Conservation (phyloP, 2,888 invertebrate species). For the Megalurothrips usitatus region DNA sequence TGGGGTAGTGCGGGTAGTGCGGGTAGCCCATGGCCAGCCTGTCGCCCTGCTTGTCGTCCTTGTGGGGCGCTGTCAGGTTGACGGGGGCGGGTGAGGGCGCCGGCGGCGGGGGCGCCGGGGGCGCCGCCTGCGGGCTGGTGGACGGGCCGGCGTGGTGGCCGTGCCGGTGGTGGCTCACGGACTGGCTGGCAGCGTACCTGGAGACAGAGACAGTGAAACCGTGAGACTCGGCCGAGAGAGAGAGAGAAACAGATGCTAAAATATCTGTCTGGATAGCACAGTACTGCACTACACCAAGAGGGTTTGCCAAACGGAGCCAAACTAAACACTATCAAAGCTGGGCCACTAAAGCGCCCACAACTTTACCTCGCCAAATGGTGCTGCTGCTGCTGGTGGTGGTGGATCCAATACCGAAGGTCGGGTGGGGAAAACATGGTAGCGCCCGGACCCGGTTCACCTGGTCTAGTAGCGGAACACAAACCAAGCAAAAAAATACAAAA, state of each 20-base stretch:
- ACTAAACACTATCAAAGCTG: background rate
- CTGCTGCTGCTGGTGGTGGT: constrained; percentile 3
- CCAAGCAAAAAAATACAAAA: background rate
- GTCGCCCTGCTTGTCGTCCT: constrained; percentile 41
- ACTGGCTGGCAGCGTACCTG: background rate
- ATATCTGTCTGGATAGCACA: too few species aligned
- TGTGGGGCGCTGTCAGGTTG: constrained; percentile 46
- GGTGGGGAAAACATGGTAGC: constrained; percentile 12
- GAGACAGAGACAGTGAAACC: too few species aligned
- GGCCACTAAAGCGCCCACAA: background rate
- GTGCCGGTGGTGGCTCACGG: constrained; percentile 27
- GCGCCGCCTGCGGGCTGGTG: constrained; percentile 34
- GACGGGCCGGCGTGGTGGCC: constrained; percentile 39
- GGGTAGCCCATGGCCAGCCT: constrained; percentile 33
- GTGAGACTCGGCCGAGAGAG: too few species aligned
- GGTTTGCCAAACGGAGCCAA: background rate
- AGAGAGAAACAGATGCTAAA: too few species aligned
- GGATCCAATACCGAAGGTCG: background rate
- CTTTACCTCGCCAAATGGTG: background rate
- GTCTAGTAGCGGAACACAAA: background rate
- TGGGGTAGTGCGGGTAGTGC: constrained; percentile 41
- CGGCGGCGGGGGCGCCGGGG: constrained; percentile 32
- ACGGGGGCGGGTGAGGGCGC: constrained; percentile 43
- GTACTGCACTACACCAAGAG: background rate
- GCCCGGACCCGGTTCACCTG: background rate